Base-by-base conservation (phyloP, 2,113 vertebrate species). In the Plecotus auritus region DNA sequence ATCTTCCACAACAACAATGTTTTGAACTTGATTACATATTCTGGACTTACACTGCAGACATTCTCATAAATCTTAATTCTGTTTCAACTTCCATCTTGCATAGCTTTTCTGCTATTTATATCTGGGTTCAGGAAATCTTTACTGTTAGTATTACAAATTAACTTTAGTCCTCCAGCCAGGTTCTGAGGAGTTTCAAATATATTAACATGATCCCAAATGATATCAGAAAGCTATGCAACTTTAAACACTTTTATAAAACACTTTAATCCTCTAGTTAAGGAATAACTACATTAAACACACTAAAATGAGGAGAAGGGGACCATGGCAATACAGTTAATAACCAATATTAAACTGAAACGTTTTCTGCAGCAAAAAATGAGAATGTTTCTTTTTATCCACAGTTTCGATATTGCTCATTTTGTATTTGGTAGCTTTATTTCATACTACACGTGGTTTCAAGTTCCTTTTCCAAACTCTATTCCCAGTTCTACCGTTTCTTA, bases 81-180 rank as follows among this genome's bases (percentile, higher is more conserved):
- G 66, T 88, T 91, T 91, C 47, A 78, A 64, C 42, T 91, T 54
- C 49, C 11, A 91, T 17, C 51, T 83, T 88, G 59, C 42, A 93
- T 13, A 69, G 49, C 9, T 51, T 84, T 84, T 70, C 51, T 69
- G 61, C 51, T 85, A 84, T 78, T 94, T 94, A 23, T 72, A 92
- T 74, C 37, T 81, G 28, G 16, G 66, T 80, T 94, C 66, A 94
- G 73, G 47, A 85, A 92, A 85, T 74, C n/a, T 89, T 80, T 69
- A 94, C 61, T 85, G 47, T 42, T 85, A 89, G 12, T 67, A 23
- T 72, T 54, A 88, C 88, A 84, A 91, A 91, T 87, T 91, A 88
- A 88, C 45, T 37, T 91, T 56, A 66, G 77, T 84, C 9, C 20
- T 88, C 8, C 5, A 13, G 84, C 51, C 23, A 83, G 32, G 45